phyloP scores from a whole-genome alignment of 2,113 vertebrate genomes.

The Oreocharis arfaki region DNA sequence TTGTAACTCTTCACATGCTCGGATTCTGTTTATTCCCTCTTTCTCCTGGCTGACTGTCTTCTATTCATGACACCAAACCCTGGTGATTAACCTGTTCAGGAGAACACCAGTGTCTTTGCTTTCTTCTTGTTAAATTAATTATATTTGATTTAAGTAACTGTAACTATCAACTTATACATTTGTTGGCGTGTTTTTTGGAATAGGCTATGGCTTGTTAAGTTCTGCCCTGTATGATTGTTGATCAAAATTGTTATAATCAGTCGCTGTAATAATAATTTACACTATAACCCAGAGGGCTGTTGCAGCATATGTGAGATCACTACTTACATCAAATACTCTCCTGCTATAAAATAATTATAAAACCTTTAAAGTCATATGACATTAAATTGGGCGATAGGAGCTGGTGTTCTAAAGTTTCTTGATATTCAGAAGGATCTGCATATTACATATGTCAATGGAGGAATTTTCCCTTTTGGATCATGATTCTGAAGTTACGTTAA shows the following conservation, averaged over 20 bases:
- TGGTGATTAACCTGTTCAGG: background rate
- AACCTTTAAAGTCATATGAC: background rate
- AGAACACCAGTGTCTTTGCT: background rate
- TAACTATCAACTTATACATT: background rate
- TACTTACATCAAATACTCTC: background rate
- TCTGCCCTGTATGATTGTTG: background rate
- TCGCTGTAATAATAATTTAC: background rate
- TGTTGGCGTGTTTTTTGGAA: background rate
- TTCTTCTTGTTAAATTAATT: background rate
- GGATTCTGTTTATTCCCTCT: background rate
- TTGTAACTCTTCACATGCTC: background rate
- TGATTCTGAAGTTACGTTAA: background rate
- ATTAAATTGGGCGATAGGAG: background rate
- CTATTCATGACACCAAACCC: background rate
- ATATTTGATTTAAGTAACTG: background rate
- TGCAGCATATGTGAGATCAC: background rate
- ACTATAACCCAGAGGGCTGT: background rate
- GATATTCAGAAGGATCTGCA: background rate
- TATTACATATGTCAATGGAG: background rate
- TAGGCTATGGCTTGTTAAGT: background rate
- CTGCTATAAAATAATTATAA: background rate
- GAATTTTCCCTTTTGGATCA: background rate
- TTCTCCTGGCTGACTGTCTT: background rate
- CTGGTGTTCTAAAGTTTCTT: rapidly evolving
- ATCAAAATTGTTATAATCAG: background rate